Percentiles rank a stretch among this genome's conserved stretches.
These are phyloP conservation scores for Sebastiscus tertius DNA, from an alignment of 2,797 vertebrate genomes.

Conservation along the genomic window DNA sequence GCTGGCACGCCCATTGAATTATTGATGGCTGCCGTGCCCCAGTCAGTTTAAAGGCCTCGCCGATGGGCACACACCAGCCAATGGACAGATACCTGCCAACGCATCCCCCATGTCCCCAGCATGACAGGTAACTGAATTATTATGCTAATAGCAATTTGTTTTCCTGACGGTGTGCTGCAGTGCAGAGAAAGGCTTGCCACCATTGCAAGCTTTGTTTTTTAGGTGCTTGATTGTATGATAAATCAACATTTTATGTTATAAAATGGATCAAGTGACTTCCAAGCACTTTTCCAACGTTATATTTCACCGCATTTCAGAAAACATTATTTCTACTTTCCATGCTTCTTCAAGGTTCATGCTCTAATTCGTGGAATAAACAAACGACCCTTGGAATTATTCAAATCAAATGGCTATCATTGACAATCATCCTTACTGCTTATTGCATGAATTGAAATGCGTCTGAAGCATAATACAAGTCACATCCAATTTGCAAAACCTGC, in stretches of 20 bases:
- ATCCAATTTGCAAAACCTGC: constrained; percentile 64
- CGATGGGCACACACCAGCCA: constrained; percentile 56
- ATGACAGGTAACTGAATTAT: constrained; percentile 64
- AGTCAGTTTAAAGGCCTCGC: constrained; percentile 62
- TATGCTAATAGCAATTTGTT: constrained; percentile 63
- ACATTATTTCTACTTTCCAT: not conserved
- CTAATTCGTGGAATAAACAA: constrained; percentile 38
- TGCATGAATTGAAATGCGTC: constrained; percentile 39
- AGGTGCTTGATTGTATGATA: constrained; percentile 11
- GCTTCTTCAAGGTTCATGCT: constrained; percentile 17
- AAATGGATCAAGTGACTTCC: constrained; percentile 6
- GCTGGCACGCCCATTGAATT: constrained; percentile 77
- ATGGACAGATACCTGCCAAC: constrained; percentile 62
- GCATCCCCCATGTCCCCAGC: constrained; percentile 16
- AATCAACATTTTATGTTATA: constrained; percentile 15
- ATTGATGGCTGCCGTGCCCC: constrained; percentile 75
- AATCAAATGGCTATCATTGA: constrained; percentile 28
- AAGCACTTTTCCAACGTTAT: not conserved
- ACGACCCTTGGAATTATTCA: constrained; percentile 52
- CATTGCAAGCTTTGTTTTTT: constrained; percentile 1
- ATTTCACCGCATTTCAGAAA: constrained; percentile 16
- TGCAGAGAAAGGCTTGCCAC: constrained; percentile 1
- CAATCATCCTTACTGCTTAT: constrained; percentile 32
- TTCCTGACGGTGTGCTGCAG: constrained; percentile 10
- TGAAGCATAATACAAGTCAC: constrained; percentile 45